Percentiles rank a stretch among this genome's conserved stretches.
These are phyloP conservation scores for Pelvicachromis taeniatus DNA, from an alignment of 2,113 vertebrate genomes.

Conservation along the genomic window DNA sequence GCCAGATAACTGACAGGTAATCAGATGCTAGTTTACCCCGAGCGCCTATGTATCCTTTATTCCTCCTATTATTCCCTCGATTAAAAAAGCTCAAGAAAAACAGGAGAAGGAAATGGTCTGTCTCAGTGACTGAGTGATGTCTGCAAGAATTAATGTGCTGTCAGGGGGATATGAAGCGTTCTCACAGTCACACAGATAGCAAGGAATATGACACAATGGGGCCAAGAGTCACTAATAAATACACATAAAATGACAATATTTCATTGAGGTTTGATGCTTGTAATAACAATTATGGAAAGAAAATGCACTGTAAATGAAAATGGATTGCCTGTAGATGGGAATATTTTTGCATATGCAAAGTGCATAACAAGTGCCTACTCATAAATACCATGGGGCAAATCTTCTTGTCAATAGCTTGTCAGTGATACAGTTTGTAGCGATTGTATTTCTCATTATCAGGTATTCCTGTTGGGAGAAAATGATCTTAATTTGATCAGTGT, in stretches of 20 bases:
- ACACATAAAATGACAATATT: background rate
- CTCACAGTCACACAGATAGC: conserved; percentile 28
- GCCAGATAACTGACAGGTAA: background rate
- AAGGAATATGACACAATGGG: conserved; percentile 46
- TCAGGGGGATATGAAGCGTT: conserved; percentile 29
- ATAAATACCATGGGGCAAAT: conserved; percentile 28
- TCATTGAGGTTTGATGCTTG: background rate
- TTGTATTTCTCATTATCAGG: conserved; percentile 57
- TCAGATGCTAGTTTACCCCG: background rate
- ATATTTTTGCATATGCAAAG: conserved; percentile 16
- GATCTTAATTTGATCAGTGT: conserved; percentile 59
- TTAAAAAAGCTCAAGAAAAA: conserved; percentile 40
- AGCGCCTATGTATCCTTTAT: conserved; percentile 4
- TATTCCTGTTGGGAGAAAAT: conserved; percentile 52
- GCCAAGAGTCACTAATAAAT: conserved; percentile 24
- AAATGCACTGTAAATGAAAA: conserved; percentile 15
- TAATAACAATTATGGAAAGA: conserved; percentile 6
- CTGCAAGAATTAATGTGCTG: conserved; percentile 50
- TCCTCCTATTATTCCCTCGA: conserved; percentile 20
- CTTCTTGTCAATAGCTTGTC: conserved; percentile 54
- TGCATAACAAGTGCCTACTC: conserved; percentile 20
- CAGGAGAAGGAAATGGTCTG: conserved; percentile 15
- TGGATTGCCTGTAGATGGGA: background rate
- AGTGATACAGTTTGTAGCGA: conserved; percentile 23
- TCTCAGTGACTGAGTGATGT: conserved; percentile 38